Evolutionary conservation across 2,888 invertebrate genomes (phyloP), one percentile per base, ranked within the genome.

Genomic region (Agonopterix heracliana): DNA sequence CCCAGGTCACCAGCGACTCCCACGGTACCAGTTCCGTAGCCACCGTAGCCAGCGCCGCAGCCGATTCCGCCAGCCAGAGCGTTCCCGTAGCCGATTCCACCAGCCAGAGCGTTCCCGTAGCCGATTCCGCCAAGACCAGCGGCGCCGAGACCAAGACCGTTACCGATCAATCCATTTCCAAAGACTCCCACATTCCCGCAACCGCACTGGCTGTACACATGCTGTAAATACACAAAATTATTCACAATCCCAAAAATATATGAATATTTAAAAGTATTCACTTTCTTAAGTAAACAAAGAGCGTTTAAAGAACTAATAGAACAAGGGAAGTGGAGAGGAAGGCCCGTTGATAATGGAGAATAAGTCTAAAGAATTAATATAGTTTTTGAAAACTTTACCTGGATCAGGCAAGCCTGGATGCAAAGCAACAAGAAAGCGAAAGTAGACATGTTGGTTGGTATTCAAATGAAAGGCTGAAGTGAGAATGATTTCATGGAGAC

Each of bases 321-420:
- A 26, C 26, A 26, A 7, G 7, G 26, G 26, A 5, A 26, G 26
- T 7, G 1, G 17, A 17, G 3, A 17, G 2, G 17, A 17, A 3
- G 17, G 17, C 17, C 2, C 17, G 4, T 17, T 3, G 3, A 17
- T 3, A 17, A 17, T 2, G 3, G 17, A 17, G 4, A 17, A 17
- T 17, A n/a, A n/a, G n/a, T 17, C 17, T 17, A 17, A 3, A 17
- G 17, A 17, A 17, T 17, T 17, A 17, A 17, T 17, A 3, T 17
- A 17, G 17, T n/a, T 17, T 17, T 17, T 17, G 17, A 17, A 17
- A 17, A 17, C 2, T 48, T 61, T 59, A 74, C 75, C 70, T 74
- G 68, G 8, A 69, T 47, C 34, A 75, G 56, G 54, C 69, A 64
- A 44, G 62, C 66, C 44, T 68, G 63, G 48, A 69, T 54, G 55